A percentile compares a stretch with the other conserved stretches of the same genome.
phyloP scores from a whole-genome alignment of 2,888 invertebrate species.

The Artemia sinica region DNA sequence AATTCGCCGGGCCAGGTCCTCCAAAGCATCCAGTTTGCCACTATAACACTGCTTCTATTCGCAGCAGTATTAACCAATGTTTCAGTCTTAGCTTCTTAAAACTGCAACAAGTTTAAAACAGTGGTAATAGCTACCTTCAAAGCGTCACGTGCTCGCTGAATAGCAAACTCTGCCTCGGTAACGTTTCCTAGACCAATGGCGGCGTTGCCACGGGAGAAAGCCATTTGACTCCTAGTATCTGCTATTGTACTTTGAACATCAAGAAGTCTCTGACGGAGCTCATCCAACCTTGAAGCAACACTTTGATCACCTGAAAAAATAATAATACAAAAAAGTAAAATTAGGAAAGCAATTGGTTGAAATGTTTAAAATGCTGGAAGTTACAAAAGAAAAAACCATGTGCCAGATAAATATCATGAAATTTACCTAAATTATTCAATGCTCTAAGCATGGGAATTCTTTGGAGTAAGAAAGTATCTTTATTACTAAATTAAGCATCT shows the following conservation, averaged over 20 bases:
- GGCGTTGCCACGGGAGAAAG: conserved; percentile 35
- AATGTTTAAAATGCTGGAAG: neutral
- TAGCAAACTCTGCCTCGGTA: conserved; percentile 44
- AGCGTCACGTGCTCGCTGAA: conserved; percentile 46
- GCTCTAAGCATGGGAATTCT: no score
- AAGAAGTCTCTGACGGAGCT: conserved; percentile 3
- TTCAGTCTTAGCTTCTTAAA: no score
- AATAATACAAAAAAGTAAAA: neutral
- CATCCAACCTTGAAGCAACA: conserved; percentile 17
- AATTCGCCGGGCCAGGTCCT: no score
- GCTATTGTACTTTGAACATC: conserved; percentile 44
- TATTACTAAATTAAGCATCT: no score
- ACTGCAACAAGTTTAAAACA: no score
- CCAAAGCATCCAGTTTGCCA: no score
- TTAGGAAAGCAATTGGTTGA: neutral
- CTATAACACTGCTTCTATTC: no score
- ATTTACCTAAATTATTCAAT: no score
- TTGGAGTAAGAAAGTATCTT: no score
- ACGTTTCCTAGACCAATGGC: conserved; percentile 44
- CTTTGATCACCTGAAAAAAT: conserved; percentile 23
- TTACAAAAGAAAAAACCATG: neutral
- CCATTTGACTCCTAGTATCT: conserved; percentile 40
- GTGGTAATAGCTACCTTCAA: conserved; percentile 31
- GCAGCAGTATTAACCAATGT: no score
- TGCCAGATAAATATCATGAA: no score